These are phyloP conservation scores for Lucilia cuprina DNA, from an alignment of 1,140 invertebrate species.

Conservation along the genomic window DNA sequence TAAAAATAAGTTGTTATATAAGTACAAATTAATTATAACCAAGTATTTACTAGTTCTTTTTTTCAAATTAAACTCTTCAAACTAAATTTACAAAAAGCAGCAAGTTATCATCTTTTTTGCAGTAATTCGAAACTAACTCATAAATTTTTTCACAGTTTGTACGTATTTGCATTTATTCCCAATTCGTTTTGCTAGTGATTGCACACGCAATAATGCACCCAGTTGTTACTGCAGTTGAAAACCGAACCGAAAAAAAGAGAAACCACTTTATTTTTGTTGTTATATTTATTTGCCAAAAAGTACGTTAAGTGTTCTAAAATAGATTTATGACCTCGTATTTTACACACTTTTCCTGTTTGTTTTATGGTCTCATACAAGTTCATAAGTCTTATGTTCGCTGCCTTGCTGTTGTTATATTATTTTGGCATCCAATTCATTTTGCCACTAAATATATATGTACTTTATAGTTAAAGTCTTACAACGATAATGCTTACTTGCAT, in stretches of 20 bases:
- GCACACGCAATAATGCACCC: not conserved
- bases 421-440: not conserved
- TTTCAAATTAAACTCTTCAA: too few species aligned
- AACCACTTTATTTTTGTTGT: not conserved
- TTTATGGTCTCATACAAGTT: constrained; percentile 30
- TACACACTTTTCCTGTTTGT: constrained; percentile 46
- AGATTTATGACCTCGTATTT: constrained; percentile 60
- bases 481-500: not conserved
- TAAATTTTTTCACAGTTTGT: too few species aligned
- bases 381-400: not conserved
- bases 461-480: not conserved
- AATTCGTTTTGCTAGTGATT: not conserved
- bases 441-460: not conserved
- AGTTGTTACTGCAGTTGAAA: not conserved
- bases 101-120: too few species aligned
- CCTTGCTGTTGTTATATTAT: not conserved
- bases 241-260: not conserved
- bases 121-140: too few species aligned
- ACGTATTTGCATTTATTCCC: too few species aligned
- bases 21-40: too few species aligned
- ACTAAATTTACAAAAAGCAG: too few species aligned
- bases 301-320: constrained; percentile 40
- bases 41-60: too few species aligned
- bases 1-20: too few species aligned
- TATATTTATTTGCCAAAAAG: not conserved